These are phyloP conservation scores for Benthosema pterotum DNA, from an alignment of 2,797 vertebrate species.

Conservation along the genomic window DNA sequence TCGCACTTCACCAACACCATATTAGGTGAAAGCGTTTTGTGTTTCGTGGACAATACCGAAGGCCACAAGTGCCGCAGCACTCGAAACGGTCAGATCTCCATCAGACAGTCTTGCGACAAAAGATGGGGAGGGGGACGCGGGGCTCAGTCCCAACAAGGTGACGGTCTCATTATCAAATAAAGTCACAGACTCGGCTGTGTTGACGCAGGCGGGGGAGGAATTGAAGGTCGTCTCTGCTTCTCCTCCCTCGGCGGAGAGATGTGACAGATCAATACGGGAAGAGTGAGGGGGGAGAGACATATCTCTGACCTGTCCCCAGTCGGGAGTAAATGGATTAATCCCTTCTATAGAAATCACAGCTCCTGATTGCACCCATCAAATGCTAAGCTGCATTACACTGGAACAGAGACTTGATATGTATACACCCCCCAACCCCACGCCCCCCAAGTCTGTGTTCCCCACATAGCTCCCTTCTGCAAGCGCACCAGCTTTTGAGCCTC, in stretches of 20 bases:
- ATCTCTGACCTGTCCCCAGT: constrained; percentile 88
- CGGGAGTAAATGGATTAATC: constrained; percentile 95
- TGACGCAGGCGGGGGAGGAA: constrained; percentile 69
- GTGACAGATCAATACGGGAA: constrained; percentile 90
- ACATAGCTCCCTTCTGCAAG: constrained; percentile 11
- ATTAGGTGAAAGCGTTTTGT: constrained; percentile 5
- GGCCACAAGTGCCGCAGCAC: background rate
- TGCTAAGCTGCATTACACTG: constrained; percentile 94
- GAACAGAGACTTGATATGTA: constrained; percentile 94
- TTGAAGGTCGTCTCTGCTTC: constrained; percentile 81
- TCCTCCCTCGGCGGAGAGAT: constrained; percentile 82
- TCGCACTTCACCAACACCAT: constrained; percentile 11
- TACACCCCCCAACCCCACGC: constrained; percentile 78
- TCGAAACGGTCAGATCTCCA: constrained; percentile 35
- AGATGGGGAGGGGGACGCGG: constrained; percentile 31
- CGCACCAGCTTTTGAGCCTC: constrained; percentile 84
- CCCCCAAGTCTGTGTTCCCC: constrained; percentile 76
- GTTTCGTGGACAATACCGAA: constrained; percentile 21
- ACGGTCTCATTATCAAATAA: constrained; percentile 80
- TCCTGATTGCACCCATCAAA: constrained; percentile 94
- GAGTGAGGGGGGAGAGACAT: constrained; percentile 78
- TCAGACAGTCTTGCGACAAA: constrained; percentile 17
- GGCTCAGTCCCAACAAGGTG: constrained; percentile 69
- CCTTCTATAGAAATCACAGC: constrained; percentile 93
- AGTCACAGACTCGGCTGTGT: constrained; percentile 72